phyloP scores from a whole-genome alignment of 2,797 vertebrate species.

The Platyrinchus mystaceus region DNA sequence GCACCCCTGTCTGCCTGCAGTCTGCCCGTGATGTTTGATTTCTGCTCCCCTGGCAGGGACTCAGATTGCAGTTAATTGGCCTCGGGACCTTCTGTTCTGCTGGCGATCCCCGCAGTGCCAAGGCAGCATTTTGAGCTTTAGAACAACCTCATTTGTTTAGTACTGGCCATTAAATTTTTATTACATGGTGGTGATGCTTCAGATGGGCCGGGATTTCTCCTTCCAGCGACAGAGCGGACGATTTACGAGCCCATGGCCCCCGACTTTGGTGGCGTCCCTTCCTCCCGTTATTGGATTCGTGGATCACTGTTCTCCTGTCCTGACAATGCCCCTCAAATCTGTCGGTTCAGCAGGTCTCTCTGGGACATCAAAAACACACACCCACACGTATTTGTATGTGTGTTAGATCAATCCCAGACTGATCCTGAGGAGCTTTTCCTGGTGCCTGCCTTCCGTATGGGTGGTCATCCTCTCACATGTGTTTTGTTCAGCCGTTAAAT shows the following conservation, averaged over 20 bases:
- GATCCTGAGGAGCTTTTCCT: neutral
- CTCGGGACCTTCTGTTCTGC: neutral
- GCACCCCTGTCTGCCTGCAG: accelerated
- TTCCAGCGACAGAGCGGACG: neutral
- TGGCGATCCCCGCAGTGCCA: neutral
- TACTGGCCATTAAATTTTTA: neutral
- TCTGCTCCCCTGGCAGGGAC: neutral
- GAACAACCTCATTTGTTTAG: neutral
- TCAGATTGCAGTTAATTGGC: neutral
- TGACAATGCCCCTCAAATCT: neutral
- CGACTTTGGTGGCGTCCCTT: neutral
- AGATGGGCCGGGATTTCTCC: neutral
- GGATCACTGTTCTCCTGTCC: neutral
- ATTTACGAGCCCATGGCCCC: no score
- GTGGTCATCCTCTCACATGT: accelerated
- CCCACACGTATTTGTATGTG: accelerated
- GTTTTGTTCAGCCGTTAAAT: neutral
- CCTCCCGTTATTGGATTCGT: neutral
- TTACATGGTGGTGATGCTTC: neutral
- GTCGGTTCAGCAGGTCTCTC: neutral
- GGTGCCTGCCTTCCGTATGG: accelerated
- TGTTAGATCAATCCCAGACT: neutral
- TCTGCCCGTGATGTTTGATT: neutral
- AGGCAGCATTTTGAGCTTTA: neutral
- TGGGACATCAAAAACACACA: accelerated